Conservation (phyloP, 2,797 vertebrate genomes). For the Nothura maculosa region DNA sequence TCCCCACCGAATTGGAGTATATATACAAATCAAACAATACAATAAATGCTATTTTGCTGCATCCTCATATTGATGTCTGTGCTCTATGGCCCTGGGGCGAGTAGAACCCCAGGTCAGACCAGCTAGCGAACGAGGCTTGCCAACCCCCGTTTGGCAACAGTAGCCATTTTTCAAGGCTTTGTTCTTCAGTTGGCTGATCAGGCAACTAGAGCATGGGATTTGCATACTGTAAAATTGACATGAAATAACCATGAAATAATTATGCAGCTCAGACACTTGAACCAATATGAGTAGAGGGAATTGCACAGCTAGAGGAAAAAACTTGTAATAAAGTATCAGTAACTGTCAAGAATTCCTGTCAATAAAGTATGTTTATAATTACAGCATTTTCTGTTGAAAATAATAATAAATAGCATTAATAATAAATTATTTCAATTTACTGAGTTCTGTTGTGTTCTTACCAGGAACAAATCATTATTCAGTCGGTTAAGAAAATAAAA, state of each 20-base stretch:
- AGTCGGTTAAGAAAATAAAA: not conserved
- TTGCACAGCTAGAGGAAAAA: not conserved
- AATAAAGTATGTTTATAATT: constrained; percentile 2
- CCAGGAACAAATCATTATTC: not conserved
- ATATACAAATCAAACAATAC: too few species aligned
- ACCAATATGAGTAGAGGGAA: not conserved
- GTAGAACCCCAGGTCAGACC: too few species aligned
- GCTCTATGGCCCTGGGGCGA: too few species aligned
- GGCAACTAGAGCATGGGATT: constrained; percentile 27
- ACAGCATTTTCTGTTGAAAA: not conserved
- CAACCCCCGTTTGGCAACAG: too few species aligned
- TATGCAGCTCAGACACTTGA: constrained; percentile 48
- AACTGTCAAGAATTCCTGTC: constrained; percentile 40
- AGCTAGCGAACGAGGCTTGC: too few species aligned
- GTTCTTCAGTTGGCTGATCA: constrained; percentile 11
- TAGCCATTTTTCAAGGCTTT: not conserved
- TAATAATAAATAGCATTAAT: too few species aligned
- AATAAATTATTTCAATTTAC: not conserved
- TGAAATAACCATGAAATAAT: not conserved
- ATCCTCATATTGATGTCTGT: too few species aligned
- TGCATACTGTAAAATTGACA: constrained; percentile 30
- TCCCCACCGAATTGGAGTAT: too few species aligned
- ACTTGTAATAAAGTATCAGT: not conserved
- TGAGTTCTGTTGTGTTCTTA: not conserved
- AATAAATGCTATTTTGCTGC: too few species aligned